A percentile compares a stretch with the other conserved stretches of the same genome.
Conservation (phyloP, 2,797 vertebrate species). For the Pseudotriccus pelzelni region DNA sequence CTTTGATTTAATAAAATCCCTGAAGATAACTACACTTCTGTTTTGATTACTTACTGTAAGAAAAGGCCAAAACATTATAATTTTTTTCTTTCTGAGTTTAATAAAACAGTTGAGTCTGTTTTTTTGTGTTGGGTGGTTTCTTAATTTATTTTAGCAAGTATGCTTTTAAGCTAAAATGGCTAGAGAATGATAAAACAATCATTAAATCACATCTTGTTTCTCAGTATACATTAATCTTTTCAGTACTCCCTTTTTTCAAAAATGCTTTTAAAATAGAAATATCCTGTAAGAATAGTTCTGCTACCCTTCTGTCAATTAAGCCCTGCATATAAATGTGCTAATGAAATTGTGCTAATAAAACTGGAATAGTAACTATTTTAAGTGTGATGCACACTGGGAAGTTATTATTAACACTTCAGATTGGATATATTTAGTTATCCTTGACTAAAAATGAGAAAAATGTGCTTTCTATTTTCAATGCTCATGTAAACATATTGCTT, state of each 20-base stretch:
- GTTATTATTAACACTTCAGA: background rate
- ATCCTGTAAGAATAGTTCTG: background rate
- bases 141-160: background rate
- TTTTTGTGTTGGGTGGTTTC: background rate
- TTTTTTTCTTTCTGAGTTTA: background rate
- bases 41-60: background rate
- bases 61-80: background rate
- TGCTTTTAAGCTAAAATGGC: background rate
- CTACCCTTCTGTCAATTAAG: slow-evolving; percentile 6
- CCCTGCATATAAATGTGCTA: background rate
- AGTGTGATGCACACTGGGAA: background rate
- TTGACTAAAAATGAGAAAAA: slow-evolving; percentile 4
- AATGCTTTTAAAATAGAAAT: background rate
- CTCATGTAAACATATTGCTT: slow-evolving; percentile 16
- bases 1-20: background rate
- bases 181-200: background rate
- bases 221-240: background rate
- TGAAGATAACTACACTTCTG: background rate
- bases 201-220: background rate
- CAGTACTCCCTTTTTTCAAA: background rate
- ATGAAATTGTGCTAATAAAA: slow-evolving; percentile 5
- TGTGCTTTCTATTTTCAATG: background rate
- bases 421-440: background rate
- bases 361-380: slow-evolving; percentile 22
- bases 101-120: background rate